phyloP scores from a whole-genome alignment of 2,113 vertebrate genomes.

The Jacana jacana region DNA sequence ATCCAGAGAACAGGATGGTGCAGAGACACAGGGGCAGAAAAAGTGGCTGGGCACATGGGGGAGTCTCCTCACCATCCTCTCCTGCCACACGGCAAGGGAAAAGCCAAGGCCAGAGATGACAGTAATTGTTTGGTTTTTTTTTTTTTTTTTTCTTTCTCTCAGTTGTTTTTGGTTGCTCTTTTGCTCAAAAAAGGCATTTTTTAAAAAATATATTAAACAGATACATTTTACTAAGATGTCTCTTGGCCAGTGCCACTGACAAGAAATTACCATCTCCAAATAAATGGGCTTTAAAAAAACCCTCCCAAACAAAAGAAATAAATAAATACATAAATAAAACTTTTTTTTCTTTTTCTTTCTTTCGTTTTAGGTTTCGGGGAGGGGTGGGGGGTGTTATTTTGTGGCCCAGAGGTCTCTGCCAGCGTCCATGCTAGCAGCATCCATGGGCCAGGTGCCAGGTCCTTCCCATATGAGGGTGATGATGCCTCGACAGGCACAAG shows the following conservation, averaged over 20 bases:
- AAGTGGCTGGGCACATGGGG: fast-evolving
- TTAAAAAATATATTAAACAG: slow-evolving; percentile 76
- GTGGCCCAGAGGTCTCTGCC: background rate
- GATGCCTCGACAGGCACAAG: background rate
- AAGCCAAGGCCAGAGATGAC: slow-evolving; percentile 7
- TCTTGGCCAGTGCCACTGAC: slow-evolving; percentile 61
- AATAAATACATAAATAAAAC: slow-evolving; percentile 64
- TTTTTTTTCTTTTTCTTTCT: background rate
- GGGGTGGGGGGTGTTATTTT: background rate
- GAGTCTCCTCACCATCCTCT: background rate
- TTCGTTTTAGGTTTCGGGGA: background rate
- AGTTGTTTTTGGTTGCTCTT: slow-evolving; percentile 8
- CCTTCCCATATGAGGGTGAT: background rate
- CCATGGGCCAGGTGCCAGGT: background rate
- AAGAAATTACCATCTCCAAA: slow-evolving; percentile 59
- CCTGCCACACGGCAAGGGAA: background rate
- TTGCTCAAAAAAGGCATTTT: slow-evolving; percentile 57
- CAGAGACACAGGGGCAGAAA: fast-evolving
- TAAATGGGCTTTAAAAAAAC: slow-evolving; percentile 62
- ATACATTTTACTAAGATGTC: slow-evolving; percentile 71
- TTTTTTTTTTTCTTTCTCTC: background rate
- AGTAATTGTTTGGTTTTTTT: background rate
- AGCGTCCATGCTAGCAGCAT: fast-evolving
- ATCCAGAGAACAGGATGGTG: background rate
- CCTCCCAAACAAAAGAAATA: slow-evolving; percentile 24